Evolutionary conservation across 2,888 invertebrate genomes (phyloP), one percentile per base, ranked within the genome.

Genomic region (Andrena hattorfiana): DNA sequence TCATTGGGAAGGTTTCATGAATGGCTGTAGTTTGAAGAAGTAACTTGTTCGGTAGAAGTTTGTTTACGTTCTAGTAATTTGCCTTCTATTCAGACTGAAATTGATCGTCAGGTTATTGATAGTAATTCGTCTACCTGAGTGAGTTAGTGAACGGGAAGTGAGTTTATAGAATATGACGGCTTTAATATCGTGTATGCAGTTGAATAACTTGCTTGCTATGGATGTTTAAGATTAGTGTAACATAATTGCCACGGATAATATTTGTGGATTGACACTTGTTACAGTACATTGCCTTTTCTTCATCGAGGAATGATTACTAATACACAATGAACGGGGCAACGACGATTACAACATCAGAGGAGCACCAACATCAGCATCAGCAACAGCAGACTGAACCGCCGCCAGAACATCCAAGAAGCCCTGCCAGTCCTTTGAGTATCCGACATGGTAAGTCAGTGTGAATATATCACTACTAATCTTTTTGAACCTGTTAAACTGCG

Each of bases 331-430:
- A 94, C 89, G 94, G 93, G 67, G 88, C 92, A 59, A 90, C 91
- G 42, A 83, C 92, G 64, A 90, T 93, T 62, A 91, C 91, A 49
- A 90, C 91, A 26, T 89, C 92, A 26, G 93, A 92, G 67, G 92
- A 93, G 42, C 86, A 90, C 81, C 90, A 92, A 77, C 90, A 92
- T 77, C 91, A 92, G 56, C 93, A 93, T 78, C 92, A 90, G 16
- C 91, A 91, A 49, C 82, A 92, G 23, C 93, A 93, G 76, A 93
- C 91, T 72, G 93, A 93, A 71, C 88, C 91, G 30, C 90, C 88
- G 68, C 90, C 92, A 16, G 94, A 94, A 5, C 92, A 93, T 85
- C 93, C 94, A 0, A 86, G 92, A 75, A 94, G 94, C 72, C 94
- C 94, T 6, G 87, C 90, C 16, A 94, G 94, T 78, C 94, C 94